Conservation (phyloP, 1,140 invertebrate genomes). For the Halyomorpha halys region DNA sequence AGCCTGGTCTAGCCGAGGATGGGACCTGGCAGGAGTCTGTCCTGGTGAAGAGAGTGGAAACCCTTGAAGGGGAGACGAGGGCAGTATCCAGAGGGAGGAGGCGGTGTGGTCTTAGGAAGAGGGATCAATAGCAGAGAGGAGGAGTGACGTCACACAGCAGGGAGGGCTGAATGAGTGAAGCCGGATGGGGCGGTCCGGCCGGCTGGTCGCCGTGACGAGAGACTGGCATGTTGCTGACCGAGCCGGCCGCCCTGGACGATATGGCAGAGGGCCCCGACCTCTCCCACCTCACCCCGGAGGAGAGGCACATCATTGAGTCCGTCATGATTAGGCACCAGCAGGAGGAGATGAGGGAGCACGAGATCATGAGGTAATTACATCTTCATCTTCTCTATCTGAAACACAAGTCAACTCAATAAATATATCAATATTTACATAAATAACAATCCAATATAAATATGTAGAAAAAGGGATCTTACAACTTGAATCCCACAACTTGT, state of each 20-base stretch:
- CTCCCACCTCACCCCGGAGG: constrained; percentile 93
- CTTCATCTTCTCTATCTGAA: background rate
- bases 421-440: background rate
- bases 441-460: too few species aligned
- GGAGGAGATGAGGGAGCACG: constrained; percentile 90
- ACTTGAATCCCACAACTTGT: too few species aligned
- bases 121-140: background rate
- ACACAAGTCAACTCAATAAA: background rate
- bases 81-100: background rate
- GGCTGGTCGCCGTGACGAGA: constrained; percentile 1
- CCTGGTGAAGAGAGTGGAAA: background rate
- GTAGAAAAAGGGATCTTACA: too few species aligned
- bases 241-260: background rate
- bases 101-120: background rate
- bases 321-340: constrained; percentile 93
- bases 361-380: constrained; percentile 77
- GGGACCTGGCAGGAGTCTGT: too few species aligned
- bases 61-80: background rate
- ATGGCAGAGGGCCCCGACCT: constrained; percentile 61
- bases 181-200: constrained; percentile 11
- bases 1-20: too few species aligned
- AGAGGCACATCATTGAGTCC: constrained; percentile 91
- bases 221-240: background rate
- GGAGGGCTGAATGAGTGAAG: constrained; percentile 1
- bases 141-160: background rate